Evolutionary conservation across 1,140 invertebrate species (phyloP).

Genomic region (Maniola jurtina): DNA sequence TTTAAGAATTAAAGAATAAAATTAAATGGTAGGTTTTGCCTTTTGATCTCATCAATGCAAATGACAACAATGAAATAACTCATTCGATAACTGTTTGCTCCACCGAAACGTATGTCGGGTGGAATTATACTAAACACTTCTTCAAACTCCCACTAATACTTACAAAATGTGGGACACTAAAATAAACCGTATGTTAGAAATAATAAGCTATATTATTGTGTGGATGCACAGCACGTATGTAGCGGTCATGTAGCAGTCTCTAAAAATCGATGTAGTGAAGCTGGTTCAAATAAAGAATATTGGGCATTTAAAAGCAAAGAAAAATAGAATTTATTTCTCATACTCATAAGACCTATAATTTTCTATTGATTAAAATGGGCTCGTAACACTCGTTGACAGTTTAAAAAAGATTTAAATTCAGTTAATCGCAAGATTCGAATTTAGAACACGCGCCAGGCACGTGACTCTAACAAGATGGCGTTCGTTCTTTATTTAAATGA

Average conservation of each 20-base stretch:
- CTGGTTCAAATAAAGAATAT: background rate
- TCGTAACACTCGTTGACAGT: background rate
- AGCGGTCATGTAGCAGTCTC: background rate
- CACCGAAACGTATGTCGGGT: constrained; percentile 20
- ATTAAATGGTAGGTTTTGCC: constrained; percentile 13
- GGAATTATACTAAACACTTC: constrained; percentile 15
- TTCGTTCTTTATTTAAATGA: constrained; percentile 34
- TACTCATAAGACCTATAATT: constrained; percentile 1
- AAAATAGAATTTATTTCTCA: constrained; percentile 6
- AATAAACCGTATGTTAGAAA: background rate
- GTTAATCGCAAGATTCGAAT: constrained; percentile 39
- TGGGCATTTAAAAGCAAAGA: background rate
- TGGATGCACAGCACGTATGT: background rate
- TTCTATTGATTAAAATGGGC: background rate
- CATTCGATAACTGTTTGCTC: constrained; percentile 33
- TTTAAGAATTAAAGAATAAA: background rate
- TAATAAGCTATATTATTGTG: background rate
- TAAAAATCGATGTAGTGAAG: background rate
- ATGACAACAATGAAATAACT: constrained; percentile 34
- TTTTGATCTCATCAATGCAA: constrained; percentile 31
- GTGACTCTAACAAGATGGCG: constrained; percentile 42
- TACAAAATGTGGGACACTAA: background rate
- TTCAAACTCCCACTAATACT: constrained; percentile 9
- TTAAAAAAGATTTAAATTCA: constrained; percentile 32
- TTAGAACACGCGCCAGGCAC: constrained; percentile 34